phyloP scores from a whole-genome alignment of 1,140 invertebrate genomes.

The Atta texana region DNA sequence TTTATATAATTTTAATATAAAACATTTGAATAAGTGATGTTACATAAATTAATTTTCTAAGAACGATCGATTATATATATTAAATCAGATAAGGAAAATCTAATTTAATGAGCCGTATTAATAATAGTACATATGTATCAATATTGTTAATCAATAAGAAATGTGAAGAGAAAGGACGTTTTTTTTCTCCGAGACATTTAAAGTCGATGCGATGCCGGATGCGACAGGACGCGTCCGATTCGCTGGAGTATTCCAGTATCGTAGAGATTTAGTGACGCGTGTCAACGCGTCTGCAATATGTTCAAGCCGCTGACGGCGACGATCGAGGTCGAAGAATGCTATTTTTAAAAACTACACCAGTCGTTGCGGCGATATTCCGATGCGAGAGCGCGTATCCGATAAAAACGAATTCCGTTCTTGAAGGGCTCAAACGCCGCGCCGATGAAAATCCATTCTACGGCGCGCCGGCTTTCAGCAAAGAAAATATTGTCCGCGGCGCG shows the following conservation, averaged over 20 bases:
- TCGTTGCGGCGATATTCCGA: slow-evolving; percentile 52
- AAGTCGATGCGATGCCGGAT: slow-evolving; percentile 23
- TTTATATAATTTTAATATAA: not conserved
- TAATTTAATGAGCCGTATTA: not conserved
- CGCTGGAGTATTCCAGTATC: not conserved
- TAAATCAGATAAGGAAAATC: not conserved
- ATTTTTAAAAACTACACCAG: slow-evolving; percentile 64
- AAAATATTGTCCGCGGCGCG: slow-evolving; percentile 74
- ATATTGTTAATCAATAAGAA: slow-evolving; percentile 20
- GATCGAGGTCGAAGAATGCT: slow-evolving; percentile 63
- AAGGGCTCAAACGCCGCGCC: slow-evolving; percentile 73
- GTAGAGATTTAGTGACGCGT: slow-evolving; percentile 44
- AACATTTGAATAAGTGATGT: not conserved
- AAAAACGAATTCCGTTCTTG: slow-evolving; percentile 73
- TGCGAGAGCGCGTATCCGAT: slow-evolving; percentile 61
- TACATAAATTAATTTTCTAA: not conserved
- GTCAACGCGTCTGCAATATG: slow-evolving; percentile 51
- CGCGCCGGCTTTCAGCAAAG: slow-evolving; percentile 74
- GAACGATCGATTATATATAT: not conserved
- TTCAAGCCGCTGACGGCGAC: slow-evolving; percentile 50
- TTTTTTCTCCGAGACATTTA: slow-evolving; percentile 7
- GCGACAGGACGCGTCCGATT: slow-evolving; percentile 24
- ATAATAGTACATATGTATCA: not conserved
- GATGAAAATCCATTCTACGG: slow-evolving; percentile 76
- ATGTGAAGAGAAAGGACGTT: not conserved